Evolutionary conservation across 2,888 invertebrate genomes (phyloP), one percentile per base, ranked within the genome.

Genomic region (Ephialtes manifestator): DNA sequence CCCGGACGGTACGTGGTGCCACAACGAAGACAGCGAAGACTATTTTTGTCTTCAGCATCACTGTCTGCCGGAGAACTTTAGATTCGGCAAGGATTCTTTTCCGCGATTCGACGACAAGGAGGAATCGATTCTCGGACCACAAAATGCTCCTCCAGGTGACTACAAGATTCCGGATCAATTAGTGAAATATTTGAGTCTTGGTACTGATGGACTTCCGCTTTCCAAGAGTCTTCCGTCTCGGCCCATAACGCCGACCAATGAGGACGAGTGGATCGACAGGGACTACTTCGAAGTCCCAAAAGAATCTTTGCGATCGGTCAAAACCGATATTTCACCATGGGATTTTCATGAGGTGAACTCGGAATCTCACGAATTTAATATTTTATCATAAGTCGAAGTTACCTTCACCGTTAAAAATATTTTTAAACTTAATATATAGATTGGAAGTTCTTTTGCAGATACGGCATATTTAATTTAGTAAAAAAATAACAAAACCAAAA

Each of bases 1-100:
- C 91, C 97, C 97, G 0, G 97, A 97, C 94, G 97, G 97, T 15
- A 97, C 97, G 3, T 97, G 97, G 97, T 97, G 97, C 91, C 97
- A 97, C 92, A 95, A 95, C 90, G 96, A 96, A 89, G 95, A 95
- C 63, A 94, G 94, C 20, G 94, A 95, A 83, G 95, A 97, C 93
- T 97, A 96, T 94, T 97, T 96, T 92, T 97, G 97, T 90, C 94
- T 96, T 76, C 96, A 97, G 88, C 97, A 97, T 92, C 97, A 97
- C 89, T 97, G 97, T 92, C 93, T 97, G 81, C 97, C 97, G 0
- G 96, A 97, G 51, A 87, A 81, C 55, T 93, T 92, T 86, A 88
- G 89, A 78, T 93, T 92, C 80, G 88, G 85, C 28, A 90, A 92
- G 83, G 90, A 86, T 43, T 65, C 89, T 39, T 11, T 74, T 28